A percentile compares a stretch with the other conserved stretches of the same genome.
Evolutionary conservation across 2,888 invertebrate species (phyloP).

Genomic region (Ectobius pallidus): DNA sequence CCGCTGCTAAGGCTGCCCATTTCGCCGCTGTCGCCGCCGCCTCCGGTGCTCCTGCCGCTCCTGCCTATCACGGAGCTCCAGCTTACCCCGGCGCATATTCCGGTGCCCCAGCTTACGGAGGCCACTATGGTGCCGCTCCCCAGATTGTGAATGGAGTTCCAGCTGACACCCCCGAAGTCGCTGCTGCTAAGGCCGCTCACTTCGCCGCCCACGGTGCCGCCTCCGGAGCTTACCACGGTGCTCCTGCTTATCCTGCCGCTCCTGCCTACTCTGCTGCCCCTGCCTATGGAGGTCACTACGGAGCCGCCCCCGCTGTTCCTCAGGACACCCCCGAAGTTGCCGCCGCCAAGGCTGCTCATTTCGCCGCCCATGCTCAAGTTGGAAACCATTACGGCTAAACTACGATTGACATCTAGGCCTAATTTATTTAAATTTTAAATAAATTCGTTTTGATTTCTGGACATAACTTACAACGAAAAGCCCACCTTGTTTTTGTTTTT

Average conservation of each 20-base stretch:
- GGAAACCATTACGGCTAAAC: slow-evolving; percentile 1
- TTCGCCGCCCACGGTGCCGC: slow-evolving; percentile 56
- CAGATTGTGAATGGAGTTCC: neutral
- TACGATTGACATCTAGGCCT: too few species aligned
- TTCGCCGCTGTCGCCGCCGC: too few species aligned
- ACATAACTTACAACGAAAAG: too few species aligned
- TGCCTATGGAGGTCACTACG: neutral
- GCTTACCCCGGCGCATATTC: slow-evolving; percentile 49
- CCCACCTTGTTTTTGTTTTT: too few species aligned
- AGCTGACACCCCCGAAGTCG: slow-evolving; percentile 55
- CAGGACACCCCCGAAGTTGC: slow-evolving; percentile 56
- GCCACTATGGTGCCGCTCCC: neutral
- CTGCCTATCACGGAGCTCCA: slow-evolving; percentile 58
- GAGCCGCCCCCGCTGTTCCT: neutral
- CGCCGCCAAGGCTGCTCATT: slow-evolving; percentile 60
- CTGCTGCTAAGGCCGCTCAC: slow-evolving; percentile 61
- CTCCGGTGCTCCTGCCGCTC: neutral
- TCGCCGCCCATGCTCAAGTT: slow-evolving; percentile 42
- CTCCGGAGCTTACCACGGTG: neutral
- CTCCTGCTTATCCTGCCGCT: neutral
- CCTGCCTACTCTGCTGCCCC: neutral
- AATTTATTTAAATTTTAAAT: too few species aligned
- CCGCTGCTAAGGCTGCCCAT: slow-evolving; percentile 61
- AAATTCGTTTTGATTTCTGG: too few species aligned
- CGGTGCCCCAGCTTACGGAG: slow-evolving; percentile 14